Base-by-base conservation (phyloP, 2,888 invertebrate genomes). In the Sepiola atlantica region DNA sequence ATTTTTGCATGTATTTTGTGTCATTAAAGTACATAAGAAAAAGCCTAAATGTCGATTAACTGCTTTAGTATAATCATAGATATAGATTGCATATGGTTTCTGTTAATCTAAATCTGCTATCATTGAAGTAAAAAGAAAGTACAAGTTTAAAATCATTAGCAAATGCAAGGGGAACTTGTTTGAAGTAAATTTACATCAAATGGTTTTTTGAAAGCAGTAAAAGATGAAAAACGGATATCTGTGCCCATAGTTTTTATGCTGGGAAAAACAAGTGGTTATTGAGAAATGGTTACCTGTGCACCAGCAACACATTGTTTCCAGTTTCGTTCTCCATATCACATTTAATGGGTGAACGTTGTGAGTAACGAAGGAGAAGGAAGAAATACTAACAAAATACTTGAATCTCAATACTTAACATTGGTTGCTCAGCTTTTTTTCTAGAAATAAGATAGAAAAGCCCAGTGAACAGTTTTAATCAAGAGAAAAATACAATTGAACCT, bases 291-390 rank as follows among this genome's bases (percentile, higher is more conserved):
- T 77, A 77, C 77, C 77, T 77, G 77, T 3, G 77, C 32, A n/a
- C 77, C 77, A 77, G 77, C n/a, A 77, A 77, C 32, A 16, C 32
- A 14, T 77, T n/a, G 77, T 32, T 77, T 77, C 32, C 77, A 77
- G n/a, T 77, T 77, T 77, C 32, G n/a, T 77, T 77, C 77, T 77
- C 77, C 77, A 77, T 77, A 77, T 77, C 77, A 77, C 77, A 77
- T 32, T n/a, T 32, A 32, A 24, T 45, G 28, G 77, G 77, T n/a
- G n/a, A n/a, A 77, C 32, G n/a, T 77, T 77, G 77, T 32, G 32
- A 28, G 77, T 77, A n/a, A 77, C 32, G 77, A n/a, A 77, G 77
- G n/a, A 77, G 77, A n/a, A 77, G 77, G n/a, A 77, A n/a, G 77
- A 77, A 77, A 77, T 77, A n/a, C 77, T 77, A 77, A 77, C n/a